Base-by-base conservation (phyloP, 2,113 vertebrate species). In the Phoxinus phoxinus region DNA sequence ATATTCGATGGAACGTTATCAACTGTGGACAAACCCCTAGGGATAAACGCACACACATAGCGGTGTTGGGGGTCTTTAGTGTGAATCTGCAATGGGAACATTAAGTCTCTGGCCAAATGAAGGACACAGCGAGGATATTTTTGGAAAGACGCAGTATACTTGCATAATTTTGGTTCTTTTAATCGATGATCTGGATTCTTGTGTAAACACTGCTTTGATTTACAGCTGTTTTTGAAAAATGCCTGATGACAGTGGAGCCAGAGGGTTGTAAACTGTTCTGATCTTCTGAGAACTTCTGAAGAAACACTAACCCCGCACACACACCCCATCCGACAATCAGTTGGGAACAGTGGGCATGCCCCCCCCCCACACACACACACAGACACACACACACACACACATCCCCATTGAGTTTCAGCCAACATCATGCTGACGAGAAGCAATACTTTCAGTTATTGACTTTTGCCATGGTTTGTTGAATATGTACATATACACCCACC, bases 381-480 rank as follows among this genome's bases (percentile, higher is more conserved):
- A 2, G n/a, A n/a, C n/a, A n/a, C n/a, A n/a, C 35, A 37, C 35
- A 46, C 44, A 46, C 44, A 46, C 44, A 23, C 21, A 46, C 25
- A 61, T 30, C 48, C 59, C 76, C 46, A 53, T 86, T 79, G 65
- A 77, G 30, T 84, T 75, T 78, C 59, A 69, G 79, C 78, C 78
- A 85, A 85, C 79, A 61, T 56, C 56, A 83, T 73, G 15, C 53
- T 19, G 79, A 79, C 44, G 59, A 69, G 30, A 21, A 37, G 72
- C 84, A 51, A 51, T 86, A 83, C 30, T 56, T 88, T 86, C 73
- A 86, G 87, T 88, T 88, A 78, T 78, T 80, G 84, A 88, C 75
- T 79, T 83, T 72, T 84, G 74, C 74, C 84, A 84, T 81, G 74
- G 67, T 81, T 88, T 88, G 87, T 84, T 86, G 78, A 86, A 86